Evolutionary conservation across 1,140 invertebrate genomes (phyloP), one percentile per base, ranked within the genome.

Genomic region (Drosophila teissieri): DNA sequence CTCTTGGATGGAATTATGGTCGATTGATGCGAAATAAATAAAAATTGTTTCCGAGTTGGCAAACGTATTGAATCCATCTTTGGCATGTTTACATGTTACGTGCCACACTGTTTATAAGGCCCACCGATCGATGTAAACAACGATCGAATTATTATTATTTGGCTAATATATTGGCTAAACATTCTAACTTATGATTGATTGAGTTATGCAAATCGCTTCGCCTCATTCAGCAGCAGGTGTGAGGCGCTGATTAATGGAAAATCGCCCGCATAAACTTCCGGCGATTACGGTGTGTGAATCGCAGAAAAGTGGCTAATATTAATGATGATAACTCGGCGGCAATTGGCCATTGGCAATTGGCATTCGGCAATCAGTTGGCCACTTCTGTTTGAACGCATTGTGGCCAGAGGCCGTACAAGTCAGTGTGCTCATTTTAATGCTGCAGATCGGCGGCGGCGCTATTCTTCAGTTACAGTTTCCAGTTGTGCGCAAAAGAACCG

Each of bases 401-500:
- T 61, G 69, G 72, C 73, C 64, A 78, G 67, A 73, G 80, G 80
- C 82, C 80, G 78, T 76, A 49, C 84, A 78, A 86, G 83, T 82
- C 82, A 88, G 80, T 86, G 82, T 86, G 82, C 83, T 86, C 83
- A 88, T 86, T 88, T 86, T 72, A 88, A 82, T 86, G 83, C 55
- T 69, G 62, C 58, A 70, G 46, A 62, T 52, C 79, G 51, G 57
- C 75, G 51, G 57, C 75, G 78, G 77, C 67, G 52, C 64, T 69
- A 78, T 70, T 76, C 74, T 76, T 77, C 74, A 58, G 73, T 77
- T 77, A 86, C 70, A 79, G 75, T 88, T 73, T 82, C 75, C 75
- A 88, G 82, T 88, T 85, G 82, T 82, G 78, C 82, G 83, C 82
- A 88, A 86, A 85, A 90, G 88, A 90, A 90, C 86, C 86, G 86